A percentile compares a stretch with the other conserved stretches of the same genome.
Evolutionary conservation across 2,113 vertebrate genomes (phyloP).

Genomic region (Cheirogaleus medius): DNA sequence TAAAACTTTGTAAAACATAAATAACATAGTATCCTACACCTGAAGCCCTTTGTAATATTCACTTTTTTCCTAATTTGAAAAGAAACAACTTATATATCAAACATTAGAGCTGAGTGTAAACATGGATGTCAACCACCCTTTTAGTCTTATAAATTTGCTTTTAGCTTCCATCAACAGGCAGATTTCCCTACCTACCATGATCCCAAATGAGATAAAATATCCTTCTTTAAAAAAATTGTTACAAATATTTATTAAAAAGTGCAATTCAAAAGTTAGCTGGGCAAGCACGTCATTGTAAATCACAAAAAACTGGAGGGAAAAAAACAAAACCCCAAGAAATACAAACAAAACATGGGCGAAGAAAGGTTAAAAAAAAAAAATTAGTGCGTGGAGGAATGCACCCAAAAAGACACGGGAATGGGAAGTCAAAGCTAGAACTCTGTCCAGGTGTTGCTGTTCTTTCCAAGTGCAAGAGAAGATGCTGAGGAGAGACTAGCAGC

Average conservation of each 20-base stretch:
- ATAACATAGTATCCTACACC: constrained; percentile 20
- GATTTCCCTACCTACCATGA: constrained; percentile 11
- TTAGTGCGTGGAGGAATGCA: background rate
- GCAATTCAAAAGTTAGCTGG: constrained; percentile 69
- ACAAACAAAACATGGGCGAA: background rate
- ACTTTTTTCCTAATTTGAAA: constrained; percentile 46
- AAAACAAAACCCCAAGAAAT: background rate
- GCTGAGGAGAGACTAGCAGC: background rate
- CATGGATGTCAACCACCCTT: background rate
- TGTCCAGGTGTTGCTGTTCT: background rate
- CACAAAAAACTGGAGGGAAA: background rate
- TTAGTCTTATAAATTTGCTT: constrained; percentile 44
- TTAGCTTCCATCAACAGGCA: constrained; percentile 32
- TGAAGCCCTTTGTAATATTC: constrained; percentile 55
- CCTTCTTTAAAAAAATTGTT: constrained; percentile 69
- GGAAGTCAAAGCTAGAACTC: background rate
- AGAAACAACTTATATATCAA: constrained; percentile 52
- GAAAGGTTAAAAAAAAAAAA: background rate
- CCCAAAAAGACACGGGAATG: background rate
- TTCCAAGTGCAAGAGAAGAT: background rate
- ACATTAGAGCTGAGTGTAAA: constrained; percentile 47
- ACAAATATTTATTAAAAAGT: constrained; percentile 79
- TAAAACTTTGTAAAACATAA: constrained; percentile 41
- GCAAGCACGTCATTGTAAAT: constrained; percentile 51
- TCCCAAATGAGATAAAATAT: constrained; percentile 60